These are phyloP conservation scores for Nilaparvata lugens DNA, from an alignment of 1,140 invertebrate genomes.

Conservation along the genomic window DNA sequence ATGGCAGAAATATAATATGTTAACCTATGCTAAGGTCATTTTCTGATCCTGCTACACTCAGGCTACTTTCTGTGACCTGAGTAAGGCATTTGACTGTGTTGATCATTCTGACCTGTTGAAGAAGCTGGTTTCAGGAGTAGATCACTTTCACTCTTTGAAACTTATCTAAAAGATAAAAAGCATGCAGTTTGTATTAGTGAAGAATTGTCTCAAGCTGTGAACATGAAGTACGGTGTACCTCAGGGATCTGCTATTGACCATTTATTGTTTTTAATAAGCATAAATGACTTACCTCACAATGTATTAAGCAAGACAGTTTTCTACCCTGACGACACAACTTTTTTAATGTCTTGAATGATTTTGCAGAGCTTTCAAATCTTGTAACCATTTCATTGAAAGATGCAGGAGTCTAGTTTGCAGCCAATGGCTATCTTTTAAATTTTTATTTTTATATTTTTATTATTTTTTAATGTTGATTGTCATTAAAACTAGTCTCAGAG, in stretches of 20 bases:
- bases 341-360: conserved; percentile 43
- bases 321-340: conserved; percentile 29
- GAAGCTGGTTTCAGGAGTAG: neutral
- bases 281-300: neutral
- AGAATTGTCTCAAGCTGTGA: neutral
- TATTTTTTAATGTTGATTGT: too few species aligned
- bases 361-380: conserved; percentile 32
- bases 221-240: neutral
- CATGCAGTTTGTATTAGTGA: neutral
- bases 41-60: conserved; percentile 13
- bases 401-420: neutral
- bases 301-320: neutral
- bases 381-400: neutral
- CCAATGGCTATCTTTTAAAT: conserved; percentile 19
- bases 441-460: too few species aligned
- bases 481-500: too few species aligned
- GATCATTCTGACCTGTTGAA: conserved; percentile 5
- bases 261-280: neutral
- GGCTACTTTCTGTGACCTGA: conserved; percentile 9
- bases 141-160: neutral
- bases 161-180: neutral
- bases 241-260: conserved; percentile 3
- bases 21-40: too few species aligned
- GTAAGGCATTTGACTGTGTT: conserved; percentile 13
- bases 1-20: too few species aligned